Evolutionary conservation across 2,113 vertebrate genomes (phyloP), one percentile per base, ranked within the genome.

Genomic region (Scopus umbretta): DNA sequence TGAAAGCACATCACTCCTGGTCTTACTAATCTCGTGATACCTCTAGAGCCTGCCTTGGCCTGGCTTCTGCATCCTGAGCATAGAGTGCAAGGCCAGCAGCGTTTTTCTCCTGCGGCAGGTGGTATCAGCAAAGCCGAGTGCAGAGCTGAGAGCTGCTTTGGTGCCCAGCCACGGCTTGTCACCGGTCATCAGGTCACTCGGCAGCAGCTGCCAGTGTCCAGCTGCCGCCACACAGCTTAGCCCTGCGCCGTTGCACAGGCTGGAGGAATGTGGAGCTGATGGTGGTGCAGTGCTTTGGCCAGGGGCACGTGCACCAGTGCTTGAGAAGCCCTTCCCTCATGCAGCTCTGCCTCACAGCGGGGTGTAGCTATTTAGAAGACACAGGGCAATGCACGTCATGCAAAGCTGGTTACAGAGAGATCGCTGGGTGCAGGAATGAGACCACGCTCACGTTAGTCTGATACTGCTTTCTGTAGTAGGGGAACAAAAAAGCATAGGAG

Each of bases 131-230:
- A 59, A 72, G 71, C 75, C 1, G 1, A 52, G 55, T 26, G 55
- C 36, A 26, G 55, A 52, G 50, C 38, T 43, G 25, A 40, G 70
- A 66, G 76, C 26, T 80, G 80, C 79, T 58, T 26, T 80, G 50
- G 27, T 80, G 71, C 66, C 66, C 5, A 7, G 47, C 61, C 59
- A 7, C 2, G 1, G 78, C 70, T 79, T 4, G 2, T 76, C 49
- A 27, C 43, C 0, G 0, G 36, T 34, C 63, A 0, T 11, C 32
- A 13, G 36, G 62, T 86, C 55, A 18, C 42, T 82, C 0, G 0
- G n/a, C 52, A 42, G 75, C 5, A 45, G 75, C n/a, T 58, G n/a
- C 55, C 12, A 1, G 3, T 7, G 9, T n/a, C 74, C 86, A 11
- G 63, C 52, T 62, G 61, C 92, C 20, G 7, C 58, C 4, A 3